Base-by-base conservation (phyloP, 2,888 invertebrate genomes). In the Eupithecia pulchellata region DNA sequence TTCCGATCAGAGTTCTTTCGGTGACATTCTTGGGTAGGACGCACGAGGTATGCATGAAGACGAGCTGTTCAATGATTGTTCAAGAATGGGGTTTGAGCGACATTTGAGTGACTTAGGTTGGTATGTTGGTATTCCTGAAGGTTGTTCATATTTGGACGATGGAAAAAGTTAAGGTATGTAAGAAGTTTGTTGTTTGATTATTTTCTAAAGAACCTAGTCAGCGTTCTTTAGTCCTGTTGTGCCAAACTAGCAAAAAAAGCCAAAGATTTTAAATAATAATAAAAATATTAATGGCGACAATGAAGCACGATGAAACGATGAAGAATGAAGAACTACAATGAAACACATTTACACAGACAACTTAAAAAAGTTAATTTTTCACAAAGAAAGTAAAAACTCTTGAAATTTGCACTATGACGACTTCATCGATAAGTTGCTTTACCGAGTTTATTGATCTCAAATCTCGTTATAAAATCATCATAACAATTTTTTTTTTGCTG, bases 41-140 rank as follows among this genome's bases (percentile, higher is more conserved):
- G 63, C 0, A 66, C 66, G 61, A 57, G 72, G 66, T n/a, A 64
- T 55, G 72, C 72, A 72, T 72, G 34, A 11, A 52, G 64, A 72
- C 67, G 64, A 66, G 64, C 25, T 30, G 58, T 57, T 57, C 25
- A 36, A 62, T 57, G 34, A 60, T 64, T 64, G 39, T 32, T 42
- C 55, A 25, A 47, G 64, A 20, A 68, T 64, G 64, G 13, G 27
- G 68, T 69, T 62, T 27, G 14, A 36, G 17, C 64, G 58, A 74
- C 71, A 69, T 74, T 74, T 61, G 47, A 20, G 29, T 63, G 74
- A 66, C 66, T 67, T 69, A 63, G 42, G 13, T 30, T 71, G 36
- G 70, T 47, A 69, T 73, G 29, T 47, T 47, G 42, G 42, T 47
- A 47, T 57, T 17, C 52, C 62, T 42, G 57, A 61, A 52, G 61